phyloP scores from a whole-genome alignment of 2,113 vertebrate species.

The Prunella fulvescens region DNA sequence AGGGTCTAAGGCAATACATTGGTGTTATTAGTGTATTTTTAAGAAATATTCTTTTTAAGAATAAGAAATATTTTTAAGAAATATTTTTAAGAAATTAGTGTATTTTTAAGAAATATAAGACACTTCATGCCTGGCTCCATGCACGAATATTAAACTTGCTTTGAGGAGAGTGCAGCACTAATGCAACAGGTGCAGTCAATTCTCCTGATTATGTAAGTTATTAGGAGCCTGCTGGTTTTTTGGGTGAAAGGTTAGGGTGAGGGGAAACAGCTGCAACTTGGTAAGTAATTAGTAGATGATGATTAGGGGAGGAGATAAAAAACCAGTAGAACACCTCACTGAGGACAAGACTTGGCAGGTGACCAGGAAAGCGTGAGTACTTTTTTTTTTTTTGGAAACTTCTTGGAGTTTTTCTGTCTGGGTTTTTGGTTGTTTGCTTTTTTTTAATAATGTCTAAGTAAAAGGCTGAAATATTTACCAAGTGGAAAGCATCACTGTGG shows the following conservation, averaged over 20 bases:
- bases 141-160: not conserved
- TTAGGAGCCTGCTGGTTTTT: not conserved
- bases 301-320: not conserved
- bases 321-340: accelerated
- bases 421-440: too few relatives aligned
- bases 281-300: not conserved
- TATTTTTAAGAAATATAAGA: not conserved
- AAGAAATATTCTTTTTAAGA: not conserved
- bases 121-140: not conserved
- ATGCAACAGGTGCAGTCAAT: not conserved
- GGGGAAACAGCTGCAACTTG: not conserved
- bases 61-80: not conserved
- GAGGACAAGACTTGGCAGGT: accelerated
- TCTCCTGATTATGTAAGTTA: accelerated
- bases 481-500: accelerated
- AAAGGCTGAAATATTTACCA: accelerated
- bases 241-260: not conserved
- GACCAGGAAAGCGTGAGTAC: accelerated
- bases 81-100: not conserved
- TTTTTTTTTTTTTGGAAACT: accelerated
- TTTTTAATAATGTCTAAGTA: not conserved
- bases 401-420: not conserved
- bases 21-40: not conserved
- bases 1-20: not conserved
- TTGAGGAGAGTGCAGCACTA: not conserved